Evolutionary conservation across 2,888 invertebrate species (phyloP), one percentile per base, ranked within the genome.

Genomic region (Lasioglossum morio): DNA sequence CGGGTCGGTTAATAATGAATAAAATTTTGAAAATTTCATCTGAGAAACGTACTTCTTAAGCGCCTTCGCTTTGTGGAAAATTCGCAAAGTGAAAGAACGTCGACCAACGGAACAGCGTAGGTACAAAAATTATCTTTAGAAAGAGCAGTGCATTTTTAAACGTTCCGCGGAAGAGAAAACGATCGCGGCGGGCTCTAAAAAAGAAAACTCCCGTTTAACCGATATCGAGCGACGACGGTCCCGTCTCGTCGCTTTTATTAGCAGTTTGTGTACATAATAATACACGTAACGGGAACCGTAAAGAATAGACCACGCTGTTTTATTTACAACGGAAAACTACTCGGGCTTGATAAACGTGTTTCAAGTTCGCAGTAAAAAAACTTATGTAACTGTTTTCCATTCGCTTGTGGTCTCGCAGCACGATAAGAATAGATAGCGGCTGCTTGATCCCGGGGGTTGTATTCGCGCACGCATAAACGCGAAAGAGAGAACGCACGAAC

Each of bases 361-460:
- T 40, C 72, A 27, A 43, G 75, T 75, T 74, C 46, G 60, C 46
- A n/a, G 57, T 30, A 43, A 37, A 34, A 34, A 72, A 30, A 30
- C 40, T 84, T 82, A 70, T 19, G 70, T 10, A 82, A 74, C 48
- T 19, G 40, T 73, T 73, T 69, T 69, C 19, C 10, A 23, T 0
- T 48, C 46, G 8, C 4, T 1, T 14, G 69, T 27, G 37, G 7
- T 27, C 23, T 46, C 30, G 43, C 30, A 14, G 30, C 48, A 70
- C 23, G 60, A 73, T 60, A n/a, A 53, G 69, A 78, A 78, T 83
- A 84, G 74, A 70, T 46, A n/a, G 37, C 30, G 48, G 5, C 63
- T n/a, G 77, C 34, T 66, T 30, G 30, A 34, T 69, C 43, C 27
- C 8, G 46, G 30, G 30, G 34, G 48, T 23, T 48, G 66, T 34